Conservation (phyloP, 2,888 invertebrate genomes). For the Leptopilina myrica region DNA sequence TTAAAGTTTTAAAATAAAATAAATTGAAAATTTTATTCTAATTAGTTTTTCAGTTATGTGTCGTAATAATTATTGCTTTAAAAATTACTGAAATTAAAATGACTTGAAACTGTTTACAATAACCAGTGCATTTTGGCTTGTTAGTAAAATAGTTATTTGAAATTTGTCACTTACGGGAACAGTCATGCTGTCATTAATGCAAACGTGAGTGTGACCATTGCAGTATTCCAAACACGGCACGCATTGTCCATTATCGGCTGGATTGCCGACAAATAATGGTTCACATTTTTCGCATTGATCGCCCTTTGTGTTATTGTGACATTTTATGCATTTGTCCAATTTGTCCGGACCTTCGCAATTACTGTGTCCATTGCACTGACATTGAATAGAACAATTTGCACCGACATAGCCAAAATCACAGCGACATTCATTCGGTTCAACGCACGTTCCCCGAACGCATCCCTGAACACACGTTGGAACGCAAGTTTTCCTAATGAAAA, state of each 20-base stretch:
- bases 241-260: constrained; percentile 89
- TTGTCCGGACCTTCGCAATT: constrained; percentile 93
- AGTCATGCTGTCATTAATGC: constrained; percentile 81
- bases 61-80: too few species aligned
- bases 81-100: too few species aligned
- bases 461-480: constrained; percentile 90
- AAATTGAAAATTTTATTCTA: too few species aligned
- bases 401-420: constrained; percentile 98
- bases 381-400: constrained; percentile 94
- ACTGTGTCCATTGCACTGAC: constrained; percentile 96
- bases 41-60: too few species aligned
- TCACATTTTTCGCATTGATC: constrained; percentile 94
- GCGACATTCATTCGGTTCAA: constrained; percentile 89
- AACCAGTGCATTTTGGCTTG: too few species aligned
- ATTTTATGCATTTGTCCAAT: constrained; percentile 88
- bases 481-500: constrained; percentile 77
- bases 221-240: constrained; percentile 93
- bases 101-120: too few species aligned
- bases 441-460: constrained; percentile 90
- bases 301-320: constrained; percentile 95
- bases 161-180: constrained; percentile 67
- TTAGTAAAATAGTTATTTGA: too few species aligned
- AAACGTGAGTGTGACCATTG: constrained; percentile 90
- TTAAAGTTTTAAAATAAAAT: too few species aligned
- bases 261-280: constrained; percentile 94